Conservation (phyloP, 1,140 invertebrate species). For the Ips typographus region DNA sequence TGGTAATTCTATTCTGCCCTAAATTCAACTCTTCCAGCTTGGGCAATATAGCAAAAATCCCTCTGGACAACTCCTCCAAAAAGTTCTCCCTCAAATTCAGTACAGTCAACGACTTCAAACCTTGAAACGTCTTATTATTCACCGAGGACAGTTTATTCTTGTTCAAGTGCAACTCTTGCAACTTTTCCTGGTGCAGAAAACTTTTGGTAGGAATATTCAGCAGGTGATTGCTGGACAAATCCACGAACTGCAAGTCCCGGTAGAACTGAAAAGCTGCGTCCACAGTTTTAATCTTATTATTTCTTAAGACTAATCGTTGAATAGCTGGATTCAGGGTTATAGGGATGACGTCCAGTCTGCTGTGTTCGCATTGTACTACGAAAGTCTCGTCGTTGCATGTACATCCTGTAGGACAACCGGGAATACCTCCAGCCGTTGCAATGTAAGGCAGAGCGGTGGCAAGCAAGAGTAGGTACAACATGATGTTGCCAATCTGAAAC, state of each 20-base stretch:
- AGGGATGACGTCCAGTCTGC: slow-evolving; percentile 83
- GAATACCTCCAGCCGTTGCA: slow-evolving; percentile 46
- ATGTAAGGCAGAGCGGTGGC: slow-evolving; percentile 48
- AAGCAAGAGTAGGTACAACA: slow-evolving; percentile 47
- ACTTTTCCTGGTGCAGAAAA: slow-evolving; percentile 76
- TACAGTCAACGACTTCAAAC: slow-evolving; percentile 74
- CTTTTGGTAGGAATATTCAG: slow-evolving; percentile 74
- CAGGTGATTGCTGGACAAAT: slow-evolving; percentile 81
- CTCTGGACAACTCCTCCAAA: slow-evolving; percentile 72
- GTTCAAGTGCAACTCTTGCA: slow-evolving; percentile 79
- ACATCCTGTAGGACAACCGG: slow-evolving; percentile 74
- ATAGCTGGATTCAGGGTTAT: slow-evolving; percentile 89
- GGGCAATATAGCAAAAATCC: slow-evolving; percentile 72
- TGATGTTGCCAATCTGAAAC: slow-evolving; percentile 18
- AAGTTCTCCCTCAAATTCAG: slow-evolving; percentile 82
- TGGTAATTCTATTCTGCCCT: slow-evolving; percentile 81
- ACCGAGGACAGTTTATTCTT: slow-evolving; percentile 82
- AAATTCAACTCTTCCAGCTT: slow-evolving; percentile 84
- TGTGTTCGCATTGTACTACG: slow-evolving; percentile 82
- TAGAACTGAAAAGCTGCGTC: slow-evolving; percentile 87
- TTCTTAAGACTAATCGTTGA: slow-evolving; percentile 76
- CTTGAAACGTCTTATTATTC: slow-evolving; percentile 76
- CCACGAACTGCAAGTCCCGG: slow-evolving; percentile 76
- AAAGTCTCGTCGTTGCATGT: slow-evolving; percentile 85
- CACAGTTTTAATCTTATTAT: slow-evolving; percentile 84